A percentile compares a stretch with the other conserved stretches of the same genome.
Evolutionary conservation across 2,113 vertebrate species (phyloP).

Genomic region (Carassius auratus): DNA sequence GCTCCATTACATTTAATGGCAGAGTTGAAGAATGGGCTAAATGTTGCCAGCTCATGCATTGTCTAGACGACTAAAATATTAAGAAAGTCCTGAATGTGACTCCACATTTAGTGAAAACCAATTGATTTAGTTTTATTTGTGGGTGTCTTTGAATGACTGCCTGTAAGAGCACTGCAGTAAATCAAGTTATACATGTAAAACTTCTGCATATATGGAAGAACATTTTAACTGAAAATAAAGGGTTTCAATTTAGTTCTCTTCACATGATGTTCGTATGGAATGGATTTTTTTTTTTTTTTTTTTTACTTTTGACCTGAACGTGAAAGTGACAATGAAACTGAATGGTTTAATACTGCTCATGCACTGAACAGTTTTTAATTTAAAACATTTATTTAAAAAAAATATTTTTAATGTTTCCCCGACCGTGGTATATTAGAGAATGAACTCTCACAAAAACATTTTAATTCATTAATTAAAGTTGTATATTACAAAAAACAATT

Average conservation of each 20-base stretch:
- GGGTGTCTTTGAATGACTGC: conserved; percentile 55
- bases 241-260: conserved; percentile 65
- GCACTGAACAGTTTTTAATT: neutral
- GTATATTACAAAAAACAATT: neutral
- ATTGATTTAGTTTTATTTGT: conserved; percentile 40
- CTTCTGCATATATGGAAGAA: conserved; percentile 74
- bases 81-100: conserved; percentile 40
- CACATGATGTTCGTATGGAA: neutral
- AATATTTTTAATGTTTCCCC: neutral
- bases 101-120: conserved; percentile 53
- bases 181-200: conserved; percentile 64
- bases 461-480: neutral
- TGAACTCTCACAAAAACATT: neutral
- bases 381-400: too few relatives aligned
- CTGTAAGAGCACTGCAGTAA: conserved; percentile 57
- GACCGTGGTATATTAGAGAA: neutral
- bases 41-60: conserved; percentile 18
- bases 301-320: neutral
- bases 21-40: neutral
- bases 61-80: neutral
- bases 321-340: neutral
- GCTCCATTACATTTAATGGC: conserved; percentile 65
- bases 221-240: conserved; percentile 82
- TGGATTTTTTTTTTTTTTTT: neutral
- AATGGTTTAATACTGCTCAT: neutral